phyloP scores from a whole-genome alignment of 1,140 invertebrate genomes.

The Ephestia elutella region DNA sequence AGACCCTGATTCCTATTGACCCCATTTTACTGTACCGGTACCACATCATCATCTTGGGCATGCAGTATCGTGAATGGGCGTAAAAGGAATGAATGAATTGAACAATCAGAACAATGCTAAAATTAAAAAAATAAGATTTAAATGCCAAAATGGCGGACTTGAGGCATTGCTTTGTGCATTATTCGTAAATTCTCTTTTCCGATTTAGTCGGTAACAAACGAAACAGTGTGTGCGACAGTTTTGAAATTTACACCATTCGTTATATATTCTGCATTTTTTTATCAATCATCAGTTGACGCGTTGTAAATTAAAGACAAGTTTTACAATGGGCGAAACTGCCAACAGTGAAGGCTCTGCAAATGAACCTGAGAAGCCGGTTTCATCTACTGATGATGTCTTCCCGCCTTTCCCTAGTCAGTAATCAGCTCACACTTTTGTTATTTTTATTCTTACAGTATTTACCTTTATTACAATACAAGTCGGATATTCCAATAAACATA shows the following conservation, averaged over 20 bases:
- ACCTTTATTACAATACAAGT: no score
- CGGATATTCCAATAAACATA: not conserved
- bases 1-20: no score
- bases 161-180: not conserved
- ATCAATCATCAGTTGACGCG: no score
- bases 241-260: no score
- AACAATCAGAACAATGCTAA: no score
- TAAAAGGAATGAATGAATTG: no score
- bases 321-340: conserved; percentile 52
- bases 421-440: not conserved
- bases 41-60: no score
- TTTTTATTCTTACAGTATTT: no score
- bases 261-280: no score
- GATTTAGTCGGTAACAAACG: not conserved
- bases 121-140: conserved; percentile 5
- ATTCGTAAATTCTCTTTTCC: not conserved
- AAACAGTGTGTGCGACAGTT: no score
- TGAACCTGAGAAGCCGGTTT: conserved; percentile 58
- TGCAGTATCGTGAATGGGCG: no score
- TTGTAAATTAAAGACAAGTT: conserved; percentile 2
- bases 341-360: conserved; percentile 37
- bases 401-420: conserved; percentile 58
- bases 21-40: no score
- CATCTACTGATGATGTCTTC: conserved; percentile 45
- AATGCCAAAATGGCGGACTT: conserved; percentile 55